Evolutionary conservation across 2,888 invertebrate genomes (phyloP), one percentile per base, ranked within the genome.

Genomic region (Dione juno): DNA sequence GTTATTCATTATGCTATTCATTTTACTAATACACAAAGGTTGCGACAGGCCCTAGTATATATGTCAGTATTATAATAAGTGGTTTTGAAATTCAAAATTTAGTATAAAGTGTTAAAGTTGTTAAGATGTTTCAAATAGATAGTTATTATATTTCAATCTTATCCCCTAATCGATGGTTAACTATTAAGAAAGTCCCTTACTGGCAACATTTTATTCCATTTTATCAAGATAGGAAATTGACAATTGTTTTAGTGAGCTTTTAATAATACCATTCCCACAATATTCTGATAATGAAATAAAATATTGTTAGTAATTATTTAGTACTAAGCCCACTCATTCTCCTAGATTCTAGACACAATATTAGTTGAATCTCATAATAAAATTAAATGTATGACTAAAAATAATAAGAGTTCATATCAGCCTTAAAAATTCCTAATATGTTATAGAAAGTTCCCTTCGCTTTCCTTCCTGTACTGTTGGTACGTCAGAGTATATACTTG

Each of bases 1-100:
- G 5, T 28, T 28, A 28, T 28, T 28, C 28, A 28, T 28, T 28
- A 2, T 28, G 28, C 28, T 28, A 28, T 28, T 2, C 28, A 28
- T 5, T 28, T 28, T 28, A 28, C 28, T 3, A 28, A 28, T 28
- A 28, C 19, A 45, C 40, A 64, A 52, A 14, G 6, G 68, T 40
- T 45, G n/a, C 37, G 45, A 64, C 54, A 28, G 58, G 58, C 76
- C 70, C 73, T 78, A 78, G 73, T 79, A 80, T 80, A 82, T 80
- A 82, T 80, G 75, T 82, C 88, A 90, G 87, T 90, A 90, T 89
- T 89, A 88, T 82, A 86, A 84, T 82, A 83, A 80, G 80, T 74
- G 70, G 79, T 83, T 82, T 50, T 84, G 58, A 71, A 71, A 74
- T 69, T 75, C 72, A 71, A 53, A 70, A 66, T 75, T 75, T 74